Conservation (phyloP, 1,140 invertebrate species). For the Frieseomelitta varia region DNA sequence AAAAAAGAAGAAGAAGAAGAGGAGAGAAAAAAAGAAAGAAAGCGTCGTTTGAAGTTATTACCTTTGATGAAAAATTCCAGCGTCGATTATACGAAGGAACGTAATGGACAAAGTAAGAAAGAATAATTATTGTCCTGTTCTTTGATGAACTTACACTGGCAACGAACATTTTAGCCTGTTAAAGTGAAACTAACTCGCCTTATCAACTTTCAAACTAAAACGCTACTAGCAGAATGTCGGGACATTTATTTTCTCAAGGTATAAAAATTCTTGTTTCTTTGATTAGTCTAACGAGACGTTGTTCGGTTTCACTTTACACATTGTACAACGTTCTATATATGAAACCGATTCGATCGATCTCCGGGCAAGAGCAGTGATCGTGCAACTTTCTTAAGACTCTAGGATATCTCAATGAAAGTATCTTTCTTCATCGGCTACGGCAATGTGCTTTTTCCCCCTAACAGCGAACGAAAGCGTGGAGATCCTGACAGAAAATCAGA, state of each 20-base stretch:
- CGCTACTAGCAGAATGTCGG: background rate
- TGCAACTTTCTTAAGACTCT: background rate
- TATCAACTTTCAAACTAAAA: no score
- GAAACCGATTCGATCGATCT: background rate
- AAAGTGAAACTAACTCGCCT: background rate
- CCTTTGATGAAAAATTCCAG: constrained; percentile 25
- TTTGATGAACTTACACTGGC: background rate
- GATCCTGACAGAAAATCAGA: background rate
- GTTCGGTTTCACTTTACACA: background rate
- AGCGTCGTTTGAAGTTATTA: constrained; percentile 1
- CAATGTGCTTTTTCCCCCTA: no score
- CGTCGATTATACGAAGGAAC: constrained; percentile 21
- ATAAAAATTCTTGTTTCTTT: background rate
- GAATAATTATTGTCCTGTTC: constrained; percentile 4
- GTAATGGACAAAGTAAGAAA: background rate
- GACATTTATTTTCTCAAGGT: background rate
- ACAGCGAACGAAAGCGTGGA: background rate
- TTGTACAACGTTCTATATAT: background rate
- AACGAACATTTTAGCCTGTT: background rate
- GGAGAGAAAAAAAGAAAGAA: background rate
- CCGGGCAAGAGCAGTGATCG: background rate
- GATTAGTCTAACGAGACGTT: background rate
- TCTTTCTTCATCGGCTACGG: background rate
- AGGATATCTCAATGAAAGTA: background rate
- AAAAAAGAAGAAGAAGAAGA: no score